Evolutionary conservation across 2,797 vertebrate species (phyloP).

Genomic region (Uromys caudimaculatus): DNA sequence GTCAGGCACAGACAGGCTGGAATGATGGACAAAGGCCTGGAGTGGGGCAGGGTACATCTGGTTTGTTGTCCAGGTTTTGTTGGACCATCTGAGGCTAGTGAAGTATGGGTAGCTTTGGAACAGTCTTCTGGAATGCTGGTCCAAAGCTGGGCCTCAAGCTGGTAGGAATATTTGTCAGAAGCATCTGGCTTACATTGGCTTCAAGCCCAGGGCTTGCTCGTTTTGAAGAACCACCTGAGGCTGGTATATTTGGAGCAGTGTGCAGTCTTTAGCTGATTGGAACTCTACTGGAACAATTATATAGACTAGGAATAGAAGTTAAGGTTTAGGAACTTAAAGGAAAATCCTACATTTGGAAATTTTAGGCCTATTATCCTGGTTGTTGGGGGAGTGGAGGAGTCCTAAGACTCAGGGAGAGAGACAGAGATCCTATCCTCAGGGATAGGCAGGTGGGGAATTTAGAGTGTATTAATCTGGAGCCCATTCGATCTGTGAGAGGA

Average conservation of each 20-base stretch:
- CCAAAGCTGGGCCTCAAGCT: background rate
- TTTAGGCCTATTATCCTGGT: background rate
- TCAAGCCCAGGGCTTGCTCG: background rate
- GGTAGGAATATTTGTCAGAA: background rate
- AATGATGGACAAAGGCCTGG: background rate
- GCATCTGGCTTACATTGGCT: background rate
- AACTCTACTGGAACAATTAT: background rate
- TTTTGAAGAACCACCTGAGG: background rate
- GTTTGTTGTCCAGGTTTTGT: background rate
- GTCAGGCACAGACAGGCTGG: background rate
- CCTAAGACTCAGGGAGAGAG: background rate
- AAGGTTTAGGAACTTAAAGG: background rate
- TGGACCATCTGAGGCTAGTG: background rate
- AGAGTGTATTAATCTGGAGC: too few relatives aligned
- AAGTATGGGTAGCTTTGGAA: background rate
- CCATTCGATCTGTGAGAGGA: background rate
- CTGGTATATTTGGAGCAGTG: background rate
- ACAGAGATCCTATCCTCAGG: background rate
- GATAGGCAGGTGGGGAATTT: background rate
- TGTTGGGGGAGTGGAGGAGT: background rate
- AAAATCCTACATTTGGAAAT: background rate
- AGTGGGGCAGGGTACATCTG: background rate
- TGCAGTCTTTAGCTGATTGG: background rate
- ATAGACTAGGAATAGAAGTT: background rate
- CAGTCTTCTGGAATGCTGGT: background rate